Evolutionary conservation across 2,797 vertebrate species (phyloP), one percentile per base, ranked within the genome.

Genomic region (Geotria australis): DNA sequence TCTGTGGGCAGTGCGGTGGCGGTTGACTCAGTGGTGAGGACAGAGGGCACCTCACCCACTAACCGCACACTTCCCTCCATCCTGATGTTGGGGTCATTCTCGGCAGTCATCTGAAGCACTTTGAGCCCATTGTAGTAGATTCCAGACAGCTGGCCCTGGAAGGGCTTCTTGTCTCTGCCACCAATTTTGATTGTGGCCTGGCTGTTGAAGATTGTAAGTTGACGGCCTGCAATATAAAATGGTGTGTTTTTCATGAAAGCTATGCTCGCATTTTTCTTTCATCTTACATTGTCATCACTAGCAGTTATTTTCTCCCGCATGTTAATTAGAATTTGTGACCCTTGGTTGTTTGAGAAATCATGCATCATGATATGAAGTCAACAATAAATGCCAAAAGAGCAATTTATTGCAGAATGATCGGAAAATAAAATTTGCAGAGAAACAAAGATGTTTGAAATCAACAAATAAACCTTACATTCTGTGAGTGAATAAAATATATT

Each of bases 171-270:
- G 69, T 91, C 85, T 55, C 76, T 74, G 62, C 85, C 86, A 38
- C 86, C 85, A 10, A 94, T 85, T 71, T 83, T 86, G 70, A 93
- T 86, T 62, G 77, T 77, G 3, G 85, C 86, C 71, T 91, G 85
- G 71, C 82, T 91, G 72, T 94, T 94, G 73, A 91, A 94, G 74
- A 94, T 94, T 65, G 86, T 94, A 70, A 94, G 70, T 74, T 94
- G 86, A 64, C 86, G 81, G 69, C 85, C 86, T 94, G 70, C n/a
- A 48, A 48, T 56, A 58, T 45, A 11, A 58, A 46, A 57, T 57
- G 48, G 15, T 57, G 24, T 38, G 38, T 38, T 5, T 24, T 38
- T 38, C 24, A 38, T 38, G 24, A 38, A 38, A 38, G 24, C 24
- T 38, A 38, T 38, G 24, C 24, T 38, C 24, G 24, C 38, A 24